Evolutionary conservation across 2,797 vertebrate genomes (phyloP).

Genomic region (Centroberyx gerrardi): DNA sequence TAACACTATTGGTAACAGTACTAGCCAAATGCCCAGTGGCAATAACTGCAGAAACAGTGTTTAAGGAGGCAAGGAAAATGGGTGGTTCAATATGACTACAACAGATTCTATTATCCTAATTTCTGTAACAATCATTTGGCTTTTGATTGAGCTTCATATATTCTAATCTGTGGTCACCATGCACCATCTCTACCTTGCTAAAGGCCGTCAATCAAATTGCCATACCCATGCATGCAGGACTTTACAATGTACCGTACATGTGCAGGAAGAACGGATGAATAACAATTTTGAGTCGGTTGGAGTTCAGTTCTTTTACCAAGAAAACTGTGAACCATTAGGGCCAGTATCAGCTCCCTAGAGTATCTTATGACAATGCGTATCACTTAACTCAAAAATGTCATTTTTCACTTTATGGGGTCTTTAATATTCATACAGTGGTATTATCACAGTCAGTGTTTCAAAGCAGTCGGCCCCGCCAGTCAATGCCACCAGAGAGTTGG

Average conservation of each 20-base stretch:
- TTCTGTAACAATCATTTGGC: not conserved
- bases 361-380: conserved; percentile 12
- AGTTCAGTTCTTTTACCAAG: not conserved
- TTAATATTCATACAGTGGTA: conserved; percentile 53
- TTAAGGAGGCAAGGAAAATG: too few species aligned
- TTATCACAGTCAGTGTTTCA: conserved; percentile 62
- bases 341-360: conserved; percentile 5
- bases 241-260: not conserved
- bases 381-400: conserved; percentile 39
- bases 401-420: conserved; percentile 33
- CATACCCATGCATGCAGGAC: not conserved
- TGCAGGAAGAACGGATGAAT: not conserved
- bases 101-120: too few species aligned
- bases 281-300: not conserved
- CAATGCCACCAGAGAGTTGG: conserved; percentile 44
- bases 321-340: not conserved
- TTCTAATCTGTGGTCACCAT: not conserved
- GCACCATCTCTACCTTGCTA: not conserved
- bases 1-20: too few species aligned
- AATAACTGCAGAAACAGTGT: too few species aligned
- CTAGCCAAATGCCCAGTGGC: too few species aligned
- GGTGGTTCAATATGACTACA: too few species aligned
- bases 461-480: conserved; percentile 43
- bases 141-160: not conserved
- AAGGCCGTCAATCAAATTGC: too few species aligned